Percentiles rank a stretch among this genome's conserved stretches.
phyloP scores from a whole-genome alignment of 2,888 invertebrate genomes.

The Quadriops clusia region DNA sequence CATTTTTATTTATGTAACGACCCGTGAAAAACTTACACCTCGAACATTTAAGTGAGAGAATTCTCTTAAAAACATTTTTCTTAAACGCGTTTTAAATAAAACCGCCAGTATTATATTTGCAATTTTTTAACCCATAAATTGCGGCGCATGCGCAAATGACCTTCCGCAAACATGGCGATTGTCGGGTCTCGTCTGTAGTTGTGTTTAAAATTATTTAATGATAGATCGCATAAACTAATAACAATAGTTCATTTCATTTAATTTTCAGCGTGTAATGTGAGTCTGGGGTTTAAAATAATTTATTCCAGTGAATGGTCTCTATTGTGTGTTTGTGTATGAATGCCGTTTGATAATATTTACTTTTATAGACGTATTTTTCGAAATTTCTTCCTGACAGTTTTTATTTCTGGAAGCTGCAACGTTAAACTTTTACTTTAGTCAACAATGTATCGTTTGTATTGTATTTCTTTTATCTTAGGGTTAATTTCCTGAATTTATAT shows the following conservation, averaged over 20 bases:
- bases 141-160: constrained; percentile 17
- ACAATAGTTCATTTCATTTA: constrained; percentile 20
- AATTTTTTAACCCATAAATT: constrained; percentile 10
- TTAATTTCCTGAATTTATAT: too few species aligned
- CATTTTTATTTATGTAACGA: too few species aligned
- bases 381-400: constrained; percentile 10
- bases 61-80: too few species aligned
- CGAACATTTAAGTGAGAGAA: too few species aligned
- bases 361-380: constrained; percentile 13
- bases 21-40: too few species aligned
- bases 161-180: constrained; percentile 20
- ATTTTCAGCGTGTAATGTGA: constrained; percentile 19
- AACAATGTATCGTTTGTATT: constrained; percentile 8
- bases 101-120: too few species aligned
- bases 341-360: constrained; percentile 18
- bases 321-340: constrained; percentile 16
- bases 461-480: constrained; percentile 2
- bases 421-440: constrained; percentile 9
- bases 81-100: too few species aligned
- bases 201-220: constrained; percentile 22
- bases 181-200: constrained; percentile 21
- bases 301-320: constrained; percentile 10
- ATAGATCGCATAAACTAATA: constrained; percentile 20
- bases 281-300: constrained; percentile 13
- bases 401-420: constrained; percentile 13